Percentiles rank a stretch among this genome's conserved stretches.
Conservation (phyloP, 2,113 vertebrate species). For the Cyanoderma ruficeps region DNA sequence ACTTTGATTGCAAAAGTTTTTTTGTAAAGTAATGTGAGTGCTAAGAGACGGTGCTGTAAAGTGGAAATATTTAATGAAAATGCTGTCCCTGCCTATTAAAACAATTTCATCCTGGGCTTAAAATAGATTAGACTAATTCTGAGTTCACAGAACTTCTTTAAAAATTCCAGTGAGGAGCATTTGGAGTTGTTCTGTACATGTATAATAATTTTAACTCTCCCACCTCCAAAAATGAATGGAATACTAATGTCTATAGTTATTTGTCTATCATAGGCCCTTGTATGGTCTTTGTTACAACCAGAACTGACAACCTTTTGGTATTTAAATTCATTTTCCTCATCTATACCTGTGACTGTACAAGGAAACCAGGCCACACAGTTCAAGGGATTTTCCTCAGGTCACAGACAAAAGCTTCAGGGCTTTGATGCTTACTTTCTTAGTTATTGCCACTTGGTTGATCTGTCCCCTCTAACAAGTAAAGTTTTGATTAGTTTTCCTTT, state of each 20-base stretch:
- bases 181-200: background rate
- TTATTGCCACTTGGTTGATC: background rate
- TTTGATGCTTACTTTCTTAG: background rate
- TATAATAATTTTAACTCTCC: background rate
- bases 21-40: background rate
- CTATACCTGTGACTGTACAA: background rate
- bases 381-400: background rate
- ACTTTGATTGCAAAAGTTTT: background rate
- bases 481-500: background rate
- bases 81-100: background rate
- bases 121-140: background rate
- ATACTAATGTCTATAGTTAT: background rate
- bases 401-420: background rate
- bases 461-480: background rate
- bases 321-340: background rate
- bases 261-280: background rate
- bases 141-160: background rate
- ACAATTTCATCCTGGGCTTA: background rate
- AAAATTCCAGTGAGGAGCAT: background rate
- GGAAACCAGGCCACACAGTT: background rate
- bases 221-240: background rate
- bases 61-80: constrained; percentile 19
- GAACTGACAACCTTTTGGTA: background rate
- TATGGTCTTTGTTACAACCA: background rate
- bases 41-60: background rate